Evolutionary conservation across 1,140 invertebrate species (phyloP).

Genomic region (Cyrtorhinus lividipennis): DNA sequence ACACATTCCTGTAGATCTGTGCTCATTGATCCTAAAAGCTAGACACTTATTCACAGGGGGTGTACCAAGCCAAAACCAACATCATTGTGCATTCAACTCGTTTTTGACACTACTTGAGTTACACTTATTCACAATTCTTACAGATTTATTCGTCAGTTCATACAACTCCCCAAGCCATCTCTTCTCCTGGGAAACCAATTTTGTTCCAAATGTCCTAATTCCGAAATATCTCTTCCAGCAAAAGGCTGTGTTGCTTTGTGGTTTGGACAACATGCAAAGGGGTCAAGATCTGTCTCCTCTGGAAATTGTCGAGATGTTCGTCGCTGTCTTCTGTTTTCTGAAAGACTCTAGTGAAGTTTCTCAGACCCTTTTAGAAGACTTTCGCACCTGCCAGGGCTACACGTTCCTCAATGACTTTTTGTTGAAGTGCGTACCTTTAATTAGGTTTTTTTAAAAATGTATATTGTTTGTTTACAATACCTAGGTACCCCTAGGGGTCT

Average conservation of each 20-base stretch:
- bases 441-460: not conserved
- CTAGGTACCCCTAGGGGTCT: too few species aligned
- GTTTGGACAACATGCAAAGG: slow-evolving; percentile 93
- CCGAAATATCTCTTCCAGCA: slow-evolving; percentile 41
- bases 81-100: not conserved
- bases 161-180: too few species aligned
- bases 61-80: not conserved
- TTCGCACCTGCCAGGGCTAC: slow-evolving; percentile 87
- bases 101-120: not conserved
- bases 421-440: slow-evolving; percentile 53
- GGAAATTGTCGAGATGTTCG: slow-evolving; percentile 96
- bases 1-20: too few species aligned
- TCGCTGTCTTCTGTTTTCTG: slow-evolving; percentile 92
- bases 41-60: too few species aligned
- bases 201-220: not conserved
- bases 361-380: slow-evolving; percentile 87
- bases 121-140: too few species aligned
- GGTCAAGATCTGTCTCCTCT: slow-evolving; percentile 81
- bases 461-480: too few species aligned
- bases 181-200: not conserved
- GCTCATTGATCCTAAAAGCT: too few species aligned
- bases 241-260: slow-evolving; percentile 90
- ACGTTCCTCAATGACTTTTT: slow-evolving; percentile 87
- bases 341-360: slow-evolving; percentile 97
- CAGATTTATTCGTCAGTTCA: too few species aligned